A percentile compares a stretch with the other conserved stretches of the same genome.
Conservation (phyloP, 2,113 vertebrate genomes). For the Garra rufa region DNA sequence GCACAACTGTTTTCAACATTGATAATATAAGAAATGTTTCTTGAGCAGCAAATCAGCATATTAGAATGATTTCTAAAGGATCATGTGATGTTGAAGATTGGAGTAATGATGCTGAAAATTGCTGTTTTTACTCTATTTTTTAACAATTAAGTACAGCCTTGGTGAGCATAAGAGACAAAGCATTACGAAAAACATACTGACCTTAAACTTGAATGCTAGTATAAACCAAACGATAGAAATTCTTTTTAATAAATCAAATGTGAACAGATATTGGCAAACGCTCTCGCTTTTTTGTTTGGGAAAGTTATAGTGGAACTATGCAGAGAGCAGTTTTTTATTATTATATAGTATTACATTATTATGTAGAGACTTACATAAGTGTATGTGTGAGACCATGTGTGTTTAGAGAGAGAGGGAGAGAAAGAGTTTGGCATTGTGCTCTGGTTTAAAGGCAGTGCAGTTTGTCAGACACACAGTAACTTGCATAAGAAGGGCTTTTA, state of each 20-base stretch:
- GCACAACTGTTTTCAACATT: no score
- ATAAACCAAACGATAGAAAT: not conserved
- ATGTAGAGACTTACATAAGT: slow-evolving; percentile 16
- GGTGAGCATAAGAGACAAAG: not conserved
- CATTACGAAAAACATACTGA: not conserved
- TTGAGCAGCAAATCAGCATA: not conserved
- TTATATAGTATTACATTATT: slow-evolving; percentile 5
- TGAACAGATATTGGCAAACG: not conserved
- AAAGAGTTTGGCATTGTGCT: not conserved
- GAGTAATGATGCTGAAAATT: not conserved
- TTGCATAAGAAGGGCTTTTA: slow-evolving; percentile 44
- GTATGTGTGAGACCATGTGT: not conserved
- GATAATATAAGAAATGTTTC: not conserved
- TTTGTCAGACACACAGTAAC: slow-evolving; percentile 20
- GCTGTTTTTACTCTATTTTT: not conserved
- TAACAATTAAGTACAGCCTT: not conserved
- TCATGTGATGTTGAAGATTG: not conserved
- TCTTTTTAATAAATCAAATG: not conserved
- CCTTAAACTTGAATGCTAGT: not conserved
- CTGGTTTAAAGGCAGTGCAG: slow-evolving; percentile 22
- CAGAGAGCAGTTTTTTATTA: slow-evolving; percentile 1
- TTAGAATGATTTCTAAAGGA: not conserved
- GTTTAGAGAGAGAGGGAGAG: not conserved
- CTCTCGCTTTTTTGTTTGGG: not conserved
- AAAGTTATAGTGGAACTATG: not conserved